Base-by-base conservation (phyloP, 2,888 invertebrate genomes). In the Zygothrica quintamaculata region DNA sequence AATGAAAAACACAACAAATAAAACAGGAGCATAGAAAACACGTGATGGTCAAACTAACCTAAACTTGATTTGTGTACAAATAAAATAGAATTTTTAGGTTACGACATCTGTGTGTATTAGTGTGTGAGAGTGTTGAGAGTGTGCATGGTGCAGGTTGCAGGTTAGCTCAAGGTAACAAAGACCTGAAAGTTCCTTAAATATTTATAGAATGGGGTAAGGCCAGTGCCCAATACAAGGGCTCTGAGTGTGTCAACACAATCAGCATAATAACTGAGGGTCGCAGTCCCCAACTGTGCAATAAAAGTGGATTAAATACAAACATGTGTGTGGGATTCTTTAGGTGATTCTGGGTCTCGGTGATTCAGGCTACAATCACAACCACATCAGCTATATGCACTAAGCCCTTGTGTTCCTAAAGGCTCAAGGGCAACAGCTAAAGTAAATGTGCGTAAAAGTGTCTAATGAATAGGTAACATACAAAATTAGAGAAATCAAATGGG, bases 291-390 rank as follows among this genome's bases (percentile, higher is more conserved):
- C 58, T 60, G 77, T 68, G 76, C 65, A 71, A 76, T 81, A 79
- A 79, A 81, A 78, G 79, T 82, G 85, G 79, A 85, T 85, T 78
- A 85, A 82, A 78, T 65, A 70, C 65, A 85, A 82, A 73, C 66
- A 82, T 82, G 76, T 67, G 68, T 70, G 74, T 56, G n/a, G n/a
- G 74, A 51, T 61, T 59, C 48, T 48, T 56, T 56, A 36, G 43
- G 42, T 31, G 29, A 39, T 12, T 50, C 31, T 44, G 29, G 44
- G 26, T 48, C 42, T 43, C 26, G 31, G 47, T 42, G 43, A 47
- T 36, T n/a, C n/a, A n/a, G n/a, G n/a, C n/a, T n/a, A n/a, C n/a
- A n/a, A n/a, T n/a, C n/a, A n/a, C n/a, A 29, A 57, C 53, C 50
- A 62, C 55, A 47, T 44, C 33, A 22, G 43, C 46, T 25, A 48